Percentiles rank a stretch among this genome's conserved stretches.
Evolutionary conservation across 2,888 invertebrate genomes (phyloP).

Genomic region (Anorthoa munda): DNA sequence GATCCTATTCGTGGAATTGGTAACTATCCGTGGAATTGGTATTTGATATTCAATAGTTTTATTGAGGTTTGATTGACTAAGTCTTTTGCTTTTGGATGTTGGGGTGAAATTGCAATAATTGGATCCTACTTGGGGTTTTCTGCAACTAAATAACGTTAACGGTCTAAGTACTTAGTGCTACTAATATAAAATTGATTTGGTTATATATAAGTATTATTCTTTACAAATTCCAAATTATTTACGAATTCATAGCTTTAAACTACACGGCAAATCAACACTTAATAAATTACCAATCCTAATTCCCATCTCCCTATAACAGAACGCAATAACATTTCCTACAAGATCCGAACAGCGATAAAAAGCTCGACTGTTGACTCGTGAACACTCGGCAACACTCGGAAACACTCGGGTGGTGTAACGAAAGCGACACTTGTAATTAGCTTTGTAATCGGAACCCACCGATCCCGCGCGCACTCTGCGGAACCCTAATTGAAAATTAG

Average conservation of each 20-base stretch:
- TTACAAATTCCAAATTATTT: too few species aligned
- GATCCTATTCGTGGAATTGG: slow-evolving; percentile 34
- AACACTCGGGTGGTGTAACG: slow-evolving; percentile 66
- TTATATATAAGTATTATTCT: too few species aligned
- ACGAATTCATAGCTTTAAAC: neutral
- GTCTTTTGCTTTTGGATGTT: neutral
- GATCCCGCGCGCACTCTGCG: slow-evolving; percentile 68
- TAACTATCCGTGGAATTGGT: neutral
- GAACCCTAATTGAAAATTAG: slow-evolving; percentile 84
- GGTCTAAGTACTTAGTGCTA: neutral
- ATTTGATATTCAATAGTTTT: slow-evolving; percentile 3
- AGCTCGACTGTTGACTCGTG: slow-evolving; percentile 42
- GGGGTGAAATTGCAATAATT: neutral
- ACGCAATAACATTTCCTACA: slow-evolving; percentile 38
- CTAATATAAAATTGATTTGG: too few species aligned
- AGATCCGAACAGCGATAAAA: slow-evolving; percentile 51
- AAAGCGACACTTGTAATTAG: slow-evolving; percentile 87
- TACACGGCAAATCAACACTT: slow-evolving; percentile 13
- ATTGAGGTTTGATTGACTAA: neutral
- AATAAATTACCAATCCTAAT: slow-evolving; percentile 32
- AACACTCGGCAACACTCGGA: slow-evolving; percentile 46
- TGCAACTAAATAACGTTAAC: neutral
- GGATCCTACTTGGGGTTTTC: neutral
- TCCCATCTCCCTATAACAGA: slow-evolving; percentile 6
- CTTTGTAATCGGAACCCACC: slow-evolving; percentile 84